phyloP scores from a whole-genome alignment of 2,888 invertebrate genomes.

The Drosophila tanythrix region DNA sequence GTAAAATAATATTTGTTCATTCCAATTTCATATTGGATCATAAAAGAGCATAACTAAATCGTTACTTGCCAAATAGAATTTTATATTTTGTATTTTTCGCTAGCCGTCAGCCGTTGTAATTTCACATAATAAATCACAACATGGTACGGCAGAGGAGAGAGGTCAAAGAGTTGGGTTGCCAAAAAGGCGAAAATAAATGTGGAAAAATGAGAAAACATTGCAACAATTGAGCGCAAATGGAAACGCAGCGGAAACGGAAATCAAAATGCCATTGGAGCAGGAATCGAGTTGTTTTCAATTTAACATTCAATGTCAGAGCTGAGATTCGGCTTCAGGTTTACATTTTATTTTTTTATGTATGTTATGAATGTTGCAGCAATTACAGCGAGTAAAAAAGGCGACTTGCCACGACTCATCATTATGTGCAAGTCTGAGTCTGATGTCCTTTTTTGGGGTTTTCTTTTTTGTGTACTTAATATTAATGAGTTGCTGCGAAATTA shows the following conservation, averaged over 20 bases:
- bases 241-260: slow-evolving; percentile 68
- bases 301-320: background rate
- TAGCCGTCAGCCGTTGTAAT: slow-evolving; percentile 40
- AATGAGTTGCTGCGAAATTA: slow-evolving; percentile 76
- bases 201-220: slow-evolving; percentile 14
- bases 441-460: slow-evolving; percentile 69
- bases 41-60: slow-evolving; percentile 13
- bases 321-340: background rate
- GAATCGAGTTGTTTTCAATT: slow-evolving; percentile 28
- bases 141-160: slow-evolving; percentile 5
- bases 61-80: background rate
- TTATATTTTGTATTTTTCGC: slow-evolving; percentile 10
- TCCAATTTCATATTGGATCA: background rate
- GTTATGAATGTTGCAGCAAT: slow-evolving; percentile 56
- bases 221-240: slow-evolving; percentile 53
- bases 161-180: slow-evolving; percentile 23
- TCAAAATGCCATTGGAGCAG: slow-evolving; percentile 62
- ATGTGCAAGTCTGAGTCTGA: slow-evolving; percentile 59
- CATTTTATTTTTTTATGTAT: slow-evolving; percentile 5
- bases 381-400: slow-evolving; percentile 41
- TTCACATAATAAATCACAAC: slow-evolving; percentile 68
- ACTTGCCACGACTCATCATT: slow-evolving; percentile 47
- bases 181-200: background rate
- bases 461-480: slow-evolving; percentile 67
- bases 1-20: background rate